phyloP scores from a whole-genome alignment of 2,888 invertebrate genomes.

The Drosophila anceps region DNA sequence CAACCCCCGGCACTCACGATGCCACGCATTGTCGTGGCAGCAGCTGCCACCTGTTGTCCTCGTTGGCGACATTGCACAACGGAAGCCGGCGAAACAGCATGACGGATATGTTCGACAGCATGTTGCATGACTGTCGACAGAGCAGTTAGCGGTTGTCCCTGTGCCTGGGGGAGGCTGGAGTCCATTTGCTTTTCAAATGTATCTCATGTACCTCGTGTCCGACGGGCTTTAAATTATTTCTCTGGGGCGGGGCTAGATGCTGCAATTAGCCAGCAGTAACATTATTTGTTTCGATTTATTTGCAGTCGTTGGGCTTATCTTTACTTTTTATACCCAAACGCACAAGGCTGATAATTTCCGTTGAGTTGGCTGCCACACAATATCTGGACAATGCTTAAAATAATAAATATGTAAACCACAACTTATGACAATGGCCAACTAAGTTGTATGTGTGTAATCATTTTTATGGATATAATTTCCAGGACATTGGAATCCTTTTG shows the following conservation, averaged over 20 bases:
- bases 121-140: conserved; percentile 67
- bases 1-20: conserved; percentile 7
- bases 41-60: conserved; percentile 83
- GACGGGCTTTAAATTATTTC: conserved; percentile 44
- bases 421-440: conserved; percentile 33
- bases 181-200: conserved; percentile 75
- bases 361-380: conserved; percentile 38
- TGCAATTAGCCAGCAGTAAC: conserved; percentile 70
- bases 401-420: conserved; percentile 56
- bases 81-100: conserved; percentile 57
- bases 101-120: conserved; percentile 82
- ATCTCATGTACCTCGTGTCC: conserved; percentile 37
- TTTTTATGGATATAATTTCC: conserved; percentile 84
- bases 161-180: conserved; percentile 16
- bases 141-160: conserved; percentile 22
- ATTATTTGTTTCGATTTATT: conserved; percentile 71
- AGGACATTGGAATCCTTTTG: conserved; percentile 56
- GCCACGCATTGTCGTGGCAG: conserved; percentile 11
- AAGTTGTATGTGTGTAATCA: conserved; percentile 44
- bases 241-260: conserved; percentile 15
- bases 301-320: conserved; percentile 80
- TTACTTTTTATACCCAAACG: conserved; percentile 83
- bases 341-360: conserved; percentile 60
- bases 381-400: conserved; percentile 77
- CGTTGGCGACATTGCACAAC: conserved; percentile 61